phyloP scores from a whole-genome alignment of 2,888 invertebrate genomes.

The Drosophila siamana region DNA sequence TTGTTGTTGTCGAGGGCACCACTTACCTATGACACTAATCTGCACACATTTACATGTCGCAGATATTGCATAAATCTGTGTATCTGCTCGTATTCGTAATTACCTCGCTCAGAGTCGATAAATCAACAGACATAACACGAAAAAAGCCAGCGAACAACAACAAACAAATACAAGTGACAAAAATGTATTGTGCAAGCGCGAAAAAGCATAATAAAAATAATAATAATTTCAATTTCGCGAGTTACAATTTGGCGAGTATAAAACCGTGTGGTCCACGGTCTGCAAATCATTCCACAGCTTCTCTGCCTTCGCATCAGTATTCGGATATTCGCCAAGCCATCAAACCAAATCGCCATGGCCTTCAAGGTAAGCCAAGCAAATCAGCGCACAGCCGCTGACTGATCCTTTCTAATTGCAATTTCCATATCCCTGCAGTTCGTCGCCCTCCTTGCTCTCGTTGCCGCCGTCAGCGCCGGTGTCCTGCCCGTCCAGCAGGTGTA shows the following conservation, averaged over 20 bases:
- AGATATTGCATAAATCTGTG: conserved; percentile 66
- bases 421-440: conserved; percentile 62
- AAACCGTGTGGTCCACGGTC: conserved; percentile 47
- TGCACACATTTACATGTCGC: conserved; percentile 68
- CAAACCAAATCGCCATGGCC: conserved; percentile 65
- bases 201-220: conserved; percentile 25
- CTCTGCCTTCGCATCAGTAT: conserved; percentile 54
- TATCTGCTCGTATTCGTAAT: conserved; percentile 41
- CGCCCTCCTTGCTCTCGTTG: conserved; percentile 73
- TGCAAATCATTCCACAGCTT: conserved; percentile 74
- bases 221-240: conserved; percentile 48
- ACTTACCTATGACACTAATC: conserved; percentile 77
- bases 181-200: conserved; percentile 41
- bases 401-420: not conserved
- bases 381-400: not conserved
- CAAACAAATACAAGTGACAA: conserved; percentile 63
- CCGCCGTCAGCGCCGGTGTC: conserved; percentile 76
- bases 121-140: conserved; percentile 42
- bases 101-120: conserved; percentile 55
- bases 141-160: conserved; percentile 5
- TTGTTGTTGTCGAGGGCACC: conserved; percentile 16
- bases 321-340: conserved; percentile 43
- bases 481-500: conserved; percentile 73
- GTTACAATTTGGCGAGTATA: conserved; percentile 58
- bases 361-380: conserved; percentile 60